phyloP scores from a whole-genome alignment of 2,797 vertebrate species.

The Hoplostethus mediterraneus region DNA sequence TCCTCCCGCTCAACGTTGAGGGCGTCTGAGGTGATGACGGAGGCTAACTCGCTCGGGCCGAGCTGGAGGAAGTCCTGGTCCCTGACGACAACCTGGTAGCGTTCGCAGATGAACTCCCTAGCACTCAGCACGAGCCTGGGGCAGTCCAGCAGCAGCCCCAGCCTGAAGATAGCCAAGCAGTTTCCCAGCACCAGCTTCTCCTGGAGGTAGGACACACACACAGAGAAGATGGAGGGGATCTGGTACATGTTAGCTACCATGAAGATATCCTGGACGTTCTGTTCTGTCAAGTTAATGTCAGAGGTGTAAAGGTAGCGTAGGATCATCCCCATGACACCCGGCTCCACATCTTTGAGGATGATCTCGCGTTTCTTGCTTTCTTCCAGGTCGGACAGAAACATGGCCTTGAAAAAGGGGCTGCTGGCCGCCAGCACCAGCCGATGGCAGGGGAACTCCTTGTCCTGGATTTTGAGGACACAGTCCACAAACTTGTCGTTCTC shows the following conservation, averaged over 20 bases:
- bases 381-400: constrained; percentile 92
- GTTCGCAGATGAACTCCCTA: constrained; percentile 94
- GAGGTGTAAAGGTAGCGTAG: constrained; percentile 97
- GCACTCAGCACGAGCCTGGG: constrained; percentile 89
- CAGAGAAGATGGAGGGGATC: constrained; percentile 98
- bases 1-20: constrained; percentile 94
- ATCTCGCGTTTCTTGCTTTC: constrained; percentile 92
- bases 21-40: constrained; percentile 92
- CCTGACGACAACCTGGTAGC: constrained; percentile 88
- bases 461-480: constrained; percentile 93
- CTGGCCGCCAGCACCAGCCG: constrained; percentile 95
- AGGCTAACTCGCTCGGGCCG: constrained; percentile 90
- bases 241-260: constrained; percentile 97
- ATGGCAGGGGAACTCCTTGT: constrained; percentile 94
- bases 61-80: constrained; percentile 94
- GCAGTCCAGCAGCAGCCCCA: constrained; percentile 95
- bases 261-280: constrained; percentile 96
- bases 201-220: constrained; percentile 95
- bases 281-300: constrained; percentile 93
- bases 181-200: constrained; percentile 94
- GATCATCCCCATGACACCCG: constrained; percentile 91
- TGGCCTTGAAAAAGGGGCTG: constrained; percentile 95
- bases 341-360: constrained; percentile 92
- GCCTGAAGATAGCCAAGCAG: constrained; percentile 94
- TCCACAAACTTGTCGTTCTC: constrained; percentile 96